Evolutionary conservation across 1,140 invertebrate species (phyloP), one percentile per base, ranked within the genome.

Genomic region (Arctopsyche grandis): DNA sequence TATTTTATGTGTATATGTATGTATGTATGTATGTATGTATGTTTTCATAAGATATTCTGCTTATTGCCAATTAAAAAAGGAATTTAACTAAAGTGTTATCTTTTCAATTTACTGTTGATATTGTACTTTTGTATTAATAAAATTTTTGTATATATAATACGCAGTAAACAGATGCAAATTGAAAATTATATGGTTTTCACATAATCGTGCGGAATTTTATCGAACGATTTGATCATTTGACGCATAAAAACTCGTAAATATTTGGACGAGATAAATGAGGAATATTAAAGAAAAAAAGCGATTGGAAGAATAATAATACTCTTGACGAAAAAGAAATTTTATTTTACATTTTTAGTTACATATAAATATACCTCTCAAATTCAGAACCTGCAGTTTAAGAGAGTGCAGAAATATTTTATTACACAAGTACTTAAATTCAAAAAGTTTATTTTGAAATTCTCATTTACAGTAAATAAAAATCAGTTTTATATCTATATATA

Each of bases 21-120:
- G 12, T 12, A 46, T 12, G 5, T 46, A 46, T 46, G 44, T 46
- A 46, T 46, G 44, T 12, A 46, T 46, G 12, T 12, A 46, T 16
- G 10, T 52, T 14, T 52, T 12, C 12, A 52, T 52, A 52, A 12
- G 48, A 52, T 5, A 52, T 14, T 52, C 48, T 10, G 48, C 16
- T 52, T 52, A 52, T 52, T 52, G 48, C 48, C 48, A 52, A 52
- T 52, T 52, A 52, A 52, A 52, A 52, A 3, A 52, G 48, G 48
- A 12, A 52, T 52, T 52, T 16, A 1, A 12, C 4, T 52, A 12
- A 14, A 16, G 48, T 16, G 48, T 52, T 52, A 52, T 52, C 48
- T 3, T 52, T 12, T 5, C 48, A 52, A 52, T 52, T 52, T 52
- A 52, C 48, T 52, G 48, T 52, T 52, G 48, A 52, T 52, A 52